Evolutionary conservation across 2,797 vertebrate species (phyloP).

Genomic region (Tadarida brasiliensis): DNA sequence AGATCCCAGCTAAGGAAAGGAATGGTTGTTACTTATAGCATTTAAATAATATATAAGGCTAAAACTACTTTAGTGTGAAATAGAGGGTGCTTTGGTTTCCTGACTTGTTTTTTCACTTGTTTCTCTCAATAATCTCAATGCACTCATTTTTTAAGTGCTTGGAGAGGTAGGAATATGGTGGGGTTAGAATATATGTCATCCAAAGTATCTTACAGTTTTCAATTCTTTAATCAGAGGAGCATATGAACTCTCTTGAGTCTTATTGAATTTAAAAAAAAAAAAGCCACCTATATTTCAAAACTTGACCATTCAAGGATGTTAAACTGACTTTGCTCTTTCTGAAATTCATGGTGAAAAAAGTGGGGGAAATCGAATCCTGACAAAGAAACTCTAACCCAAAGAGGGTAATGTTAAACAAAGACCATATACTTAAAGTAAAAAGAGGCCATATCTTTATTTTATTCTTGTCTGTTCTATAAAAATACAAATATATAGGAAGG

Average conservation of each 20-base stretch:
- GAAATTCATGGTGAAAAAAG: neutral
- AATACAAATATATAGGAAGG: neutral
- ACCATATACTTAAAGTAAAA: neutral
- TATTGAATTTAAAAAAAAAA: neutral
- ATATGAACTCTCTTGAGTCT: neutral
- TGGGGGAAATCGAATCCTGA: constrained; percentile 7
- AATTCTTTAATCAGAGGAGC: constrained; percentile 27
- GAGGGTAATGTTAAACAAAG: neutral
- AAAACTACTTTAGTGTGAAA: neutral
- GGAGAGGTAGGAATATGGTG: neutral
- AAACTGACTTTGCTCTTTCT: neutral
- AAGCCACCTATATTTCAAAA: neutral
- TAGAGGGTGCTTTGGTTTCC: neutral
- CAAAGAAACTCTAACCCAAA: constrained; percentile 24
- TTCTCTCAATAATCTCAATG: neutral
- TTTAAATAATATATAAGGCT: neutral
- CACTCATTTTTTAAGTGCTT: neutral
- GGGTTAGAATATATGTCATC: neutral
- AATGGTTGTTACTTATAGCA: neutral
- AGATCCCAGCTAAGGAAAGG: neutral
- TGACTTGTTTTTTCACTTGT: neutral
- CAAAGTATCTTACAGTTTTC: neutral
- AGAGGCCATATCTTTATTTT: constrained; percentile 50
- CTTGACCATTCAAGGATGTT: neutral
- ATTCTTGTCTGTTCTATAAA: constrained; percentile 48